Percentiles rank a stretch among this genome's conserved stretches.
Conservation (phyloP, 2,797 vertebrate genomes). For the Sphaeramia orbicularis region DNA sequence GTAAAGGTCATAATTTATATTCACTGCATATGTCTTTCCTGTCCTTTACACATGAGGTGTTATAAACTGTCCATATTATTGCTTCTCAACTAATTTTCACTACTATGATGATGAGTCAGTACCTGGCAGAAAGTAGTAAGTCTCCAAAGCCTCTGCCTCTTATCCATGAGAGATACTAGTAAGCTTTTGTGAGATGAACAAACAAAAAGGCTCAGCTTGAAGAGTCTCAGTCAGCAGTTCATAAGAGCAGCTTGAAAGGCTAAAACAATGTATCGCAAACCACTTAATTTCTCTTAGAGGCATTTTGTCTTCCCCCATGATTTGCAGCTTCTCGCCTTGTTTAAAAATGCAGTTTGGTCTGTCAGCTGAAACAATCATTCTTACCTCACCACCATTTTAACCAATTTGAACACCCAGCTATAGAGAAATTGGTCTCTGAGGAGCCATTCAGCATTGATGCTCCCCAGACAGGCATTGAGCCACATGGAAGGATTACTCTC, state of each 20-base stretch:
- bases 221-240: conserved; percentile 42
- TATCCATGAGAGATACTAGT: too few relatives aligned
- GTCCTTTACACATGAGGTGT: too few relatives aligned
- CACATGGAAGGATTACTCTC: conserved; percentile 57
- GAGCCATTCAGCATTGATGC: conserved; percentile 47
- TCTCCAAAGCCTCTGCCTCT: too few relatives aligned
- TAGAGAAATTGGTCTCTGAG: conserved; percentile 45
- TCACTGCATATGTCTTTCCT: too few relatives aligned
- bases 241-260: conserved; percentile 42
- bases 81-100: too few relatives aligned
- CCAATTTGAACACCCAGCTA: conserved; percentile 36
- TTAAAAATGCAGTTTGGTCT: conserved; percentile 30
- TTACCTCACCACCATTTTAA: conserved; percentile 25
- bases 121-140: too few relatives aligned
- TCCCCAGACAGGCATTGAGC: conserved; percentile 53
- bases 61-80: too few relatives aligned
- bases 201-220: too few relatives aligned
- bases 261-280: conserved; percentile 40
- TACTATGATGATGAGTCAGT: too few relatives aligned
- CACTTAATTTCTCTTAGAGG: conserved; percentile 22
- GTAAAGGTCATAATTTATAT: too few relatives aligned
- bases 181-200: too few relatives aligned
- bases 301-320: conserved; percentile 17
- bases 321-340: conserved; percentile 37
- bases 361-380: conserved; percentile 24